Percentiles rank a stretch among this genome's conserved stretches.
Conservation (phyloP, 2,888 invertebrate genomes). For the Xylocampa areola region DNA sequence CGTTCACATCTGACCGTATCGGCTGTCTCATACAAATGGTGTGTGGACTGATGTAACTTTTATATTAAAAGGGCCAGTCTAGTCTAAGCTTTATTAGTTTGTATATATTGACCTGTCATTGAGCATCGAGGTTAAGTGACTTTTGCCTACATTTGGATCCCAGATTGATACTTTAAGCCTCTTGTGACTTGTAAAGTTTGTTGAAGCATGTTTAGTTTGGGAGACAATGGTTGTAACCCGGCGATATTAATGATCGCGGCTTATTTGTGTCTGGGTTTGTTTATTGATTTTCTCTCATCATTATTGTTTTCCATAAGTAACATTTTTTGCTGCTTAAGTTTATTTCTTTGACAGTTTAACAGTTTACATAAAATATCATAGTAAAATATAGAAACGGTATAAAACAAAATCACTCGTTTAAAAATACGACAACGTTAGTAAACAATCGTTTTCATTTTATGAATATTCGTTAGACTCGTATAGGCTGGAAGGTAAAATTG, state of each 20-base stretch:
- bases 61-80: constrained; percentile 39
- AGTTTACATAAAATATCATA: too few species aligned
- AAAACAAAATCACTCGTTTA: too few species aligned
- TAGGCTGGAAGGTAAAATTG: too few species aligned
- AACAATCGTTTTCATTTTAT: too few species aligned
- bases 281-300: constrained; percentile 13
- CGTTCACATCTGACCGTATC: constrained; percentile 54
- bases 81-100: constrained; percentile 16
- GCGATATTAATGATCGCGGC: constrained; percentile 37
- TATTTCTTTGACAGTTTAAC: too few species aligned
- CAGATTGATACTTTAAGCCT: constrained; percentile 50
- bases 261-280: constrained; percentile 16
- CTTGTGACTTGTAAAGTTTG: constrained; percentile 45
- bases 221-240: constrained; percentile 27
- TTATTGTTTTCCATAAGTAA: too few species aligned
- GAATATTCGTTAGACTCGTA: too few species aligned
- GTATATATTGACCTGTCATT: constrained; percentile 23
- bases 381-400: too few species aligned
- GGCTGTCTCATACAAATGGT: constrained; percentile 43
- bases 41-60: constrained; percentile 34
- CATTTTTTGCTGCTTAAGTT: too few species aligned
- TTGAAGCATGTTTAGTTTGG: constrained; percentile 32
- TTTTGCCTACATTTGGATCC: constrained; percentile 27
- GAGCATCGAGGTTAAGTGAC: constrained; percentile 23
- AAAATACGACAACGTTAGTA: too few species aligned